phyloP scores from a whole-genome alignment of 2,113 vertebrate species.

The Polypterus bichir region DNA sequence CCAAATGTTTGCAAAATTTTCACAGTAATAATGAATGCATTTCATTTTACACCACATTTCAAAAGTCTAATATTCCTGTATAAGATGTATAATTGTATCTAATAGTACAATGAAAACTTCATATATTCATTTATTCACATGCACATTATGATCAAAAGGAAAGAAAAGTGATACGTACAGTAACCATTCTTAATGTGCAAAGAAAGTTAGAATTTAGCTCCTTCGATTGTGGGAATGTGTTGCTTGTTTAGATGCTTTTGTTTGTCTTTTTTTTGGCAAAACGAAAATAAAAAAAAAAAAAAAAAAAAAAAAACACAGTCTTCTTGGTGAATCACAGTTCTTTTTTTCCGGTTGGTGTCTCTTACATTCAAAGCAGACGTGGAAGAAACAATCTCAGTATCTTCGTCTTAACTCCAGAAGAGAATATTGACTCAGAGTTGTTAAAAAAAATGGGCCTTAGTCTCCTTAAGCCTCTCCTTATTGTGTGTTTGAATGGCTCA shows the following conservation, averaged over 20 bases:
- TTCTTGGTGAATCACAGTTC: constrained; percentile 51
- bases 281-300: constrained; percentile 53
- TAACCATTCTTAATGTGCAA: constrained; percentile 68
- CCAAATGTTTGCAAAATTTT: no score
- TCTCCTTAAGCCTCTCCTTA: background rate
- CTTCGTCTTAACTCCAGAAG: constrained; percentile 40
- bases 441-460: constrained; percentile 36
- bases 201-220: constrained; percentile 59
- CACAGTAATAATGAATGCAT: no score
- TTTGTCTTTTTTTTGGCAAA: constrained; percentile 31
- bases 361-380: constrained; percentile 33
- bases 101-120: no score
- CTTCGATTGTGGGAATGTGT: constrained; percentile 45
- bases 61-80: no score
- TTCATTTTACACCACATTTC: no score
- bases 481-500: constrained; percentile 27
- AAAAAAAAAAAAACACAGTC: constrained; percentile 47
- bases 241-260: constrained; percentile 11
- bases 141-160: constrained; percentile 1
- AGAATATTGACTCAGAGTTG: constrained; percentile 44
- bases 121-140: background rate
- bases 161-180: constrained; percentile 54
- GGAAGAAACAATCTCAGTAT: constrained; percentile 53
- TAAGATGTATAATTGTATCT: no score
- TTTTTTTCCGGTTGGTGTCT: constrained; percentile 1